Conservation (phyloP, 2,888 invertebrate species). For the Melanostoma mellinum region DNA sequence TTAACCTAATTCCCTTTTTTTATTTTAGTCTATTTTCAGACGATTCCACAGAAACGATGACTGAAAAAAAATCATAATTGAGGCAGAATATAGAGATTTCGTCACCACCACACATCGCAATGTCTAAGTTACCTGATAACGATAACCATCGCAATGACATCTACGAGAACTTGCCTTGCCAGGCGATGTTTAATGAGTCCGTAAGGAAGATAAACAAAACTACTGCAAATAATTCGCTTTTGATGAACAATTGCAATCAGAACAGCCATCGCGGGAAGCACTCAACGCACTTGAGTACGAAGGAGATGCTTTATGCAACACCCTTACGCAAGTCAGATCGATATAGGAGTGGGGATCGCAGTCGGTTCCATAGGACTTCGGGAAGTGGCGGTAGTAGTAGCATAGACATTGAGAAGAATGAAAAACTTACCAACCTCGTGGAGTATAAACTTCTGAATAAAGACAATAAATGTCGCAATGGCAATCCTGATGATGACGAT, state of each 20-base stretch:
- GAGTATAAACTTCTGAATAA: slow-evolving; percentile 78
- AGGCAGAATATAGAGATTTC: slow-evolving; percentile 5
- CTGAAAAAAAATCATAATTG: slow-evolving; percentile 37
- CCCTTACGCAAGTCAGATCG: slow-evolving; percentile 82
- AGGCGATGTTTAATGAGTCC: slow-evolving; percentile 82
- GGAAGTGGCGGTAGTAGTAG: slow-evolving; percentile 67
- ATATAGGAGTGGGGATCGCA: slow-evolving; percentile 80
- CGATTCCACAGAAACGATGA: slow-evolving; percentile 38
- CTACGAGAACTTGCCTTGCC: slow-evolving; percentile 81
- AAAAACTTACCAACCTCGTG: slow-evolving; percentile 79
- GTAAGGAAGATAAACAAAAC: slow-evolving; percentile 81
- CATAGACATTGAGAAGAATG: slow-evolving; percentile 73
- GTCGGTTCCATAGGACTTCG: slow-evolving; percentile 75
- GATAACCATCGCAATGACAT: slow-evolving; percentile 82
- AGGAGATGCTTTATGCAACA: slow-evolving; percentile 81
- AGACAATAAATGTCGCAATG: slow-evolving; percentile 80
- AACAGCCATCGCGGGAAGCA: slow-evolving; percentile 76
- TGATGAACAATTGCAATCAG: slow-evolving; percentile 78
- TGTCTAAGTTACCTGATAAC: slow-evolving; percentile 82
- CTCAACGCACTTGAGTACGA: slow-evolving; percentile 74
- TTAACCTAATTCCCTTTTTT: slow-evolving; percentile 41
- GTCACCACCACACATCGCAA: slow-evolving; percentile 61
- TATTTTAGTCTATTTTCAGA: slow-evolving; percentile 57
- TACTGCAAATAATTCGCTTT: slow-evolving; percentile 75
- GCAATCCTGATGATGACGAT: slow-evolving; percentile 70